Percentiles rank a stretch among this genome's conserved stretches.
phyloP scores from a whole-genome alignment of 2,888 invertebrate genomes.

The Ennomos quercinarius region DNA sequence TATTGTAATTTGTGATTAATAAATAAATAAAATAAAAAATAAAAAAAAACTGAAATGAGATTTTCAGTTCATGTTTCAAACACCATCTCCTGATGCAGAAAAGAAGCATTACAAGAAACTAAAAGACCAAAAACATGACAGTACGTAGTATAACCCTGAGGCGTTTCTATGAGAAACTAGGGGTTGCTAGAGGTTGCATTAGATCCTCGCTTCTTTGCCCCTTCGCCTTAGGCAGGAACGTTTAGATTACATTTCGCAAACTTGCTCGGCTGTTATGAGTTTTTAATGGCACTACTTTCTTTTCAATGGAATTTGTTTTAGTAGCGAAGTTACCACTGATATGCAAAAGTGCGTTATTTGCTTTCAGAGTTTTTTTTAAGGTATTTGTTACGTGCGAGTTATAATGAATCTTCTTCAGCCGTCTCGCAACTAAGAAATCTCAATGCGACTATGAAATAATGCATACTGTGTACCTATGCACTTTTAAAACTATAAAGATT shows the following conservation, averaged over 20 bases:
- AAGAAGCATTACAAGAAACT: slow-evolving; percentile 23
- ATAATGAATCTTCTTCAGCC: too few species aligned
- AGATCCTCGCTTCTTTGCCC: slow-evolving; percentile 27
- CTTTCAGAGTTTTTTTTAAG: neutral
- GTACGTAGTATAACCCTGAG: slow-evolving; percentile 35
- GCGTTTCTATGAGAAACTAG: slow-evolving; percentile 38
- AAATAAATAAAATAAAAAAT: too few species aligned
- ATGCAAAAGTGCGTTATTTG: neutral
- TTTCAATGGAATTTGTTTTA: slow-evolving; percentile 40
- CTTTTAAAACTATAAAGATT: too few species aligned
- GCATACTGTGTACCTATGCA: too few species aligned
- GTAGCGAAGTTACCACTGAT: slow-evolving; percentile 13
- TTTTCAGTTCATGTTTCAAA: neutral
- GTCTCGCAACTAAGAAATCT: too few species aligned
- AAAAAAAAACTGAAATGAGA: slow-evolving; percentile 7
- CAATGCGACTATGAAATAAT: too few species aligned
- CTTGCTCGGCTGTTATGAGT: slow-evolving; percentile 42
- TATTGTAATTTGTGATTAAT: too few species aligned
- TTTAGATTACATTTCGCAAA: slow-evolving; percentile 49
- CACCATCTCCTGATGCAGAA: slow-evolving; percentile 15
- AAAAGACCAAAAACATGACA: slow-evolving; percentile 31
- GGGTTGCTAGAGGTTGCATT: slow-evolving; percentile 27
- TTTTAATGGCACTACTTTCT: slow-evolving; percentile 44
- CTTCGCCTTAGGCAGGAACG: slow-evolving; percentile 46
- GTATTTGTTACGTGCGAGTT: neutral